Conservation (phyloP, 2,888 invertebrate genomes). For the Cerceris ruficornis region DNA sequence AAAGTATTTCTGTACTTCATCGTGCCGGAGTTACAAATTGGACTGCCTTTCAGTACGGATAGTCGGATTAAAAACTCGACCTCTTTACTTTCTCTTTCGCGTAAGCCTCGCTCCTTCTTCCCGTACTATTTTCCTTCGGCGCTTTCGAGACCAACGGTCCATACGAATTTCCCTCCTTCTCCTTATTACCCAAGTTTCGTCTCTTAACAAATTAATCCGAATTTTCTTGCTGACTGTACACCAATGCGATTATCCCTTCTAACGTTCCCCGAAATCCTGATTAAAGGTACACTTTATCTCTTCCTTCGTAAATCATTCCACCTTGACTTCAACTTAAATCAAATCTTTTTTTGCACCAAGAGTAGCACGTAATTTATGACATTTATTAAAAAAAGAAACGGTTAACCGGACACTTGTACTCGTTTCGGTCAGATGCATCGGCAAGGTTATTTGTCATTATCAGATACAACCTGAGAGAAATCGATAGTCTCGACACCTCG, state of each 20-base stretch:
- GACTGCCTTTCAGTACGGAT: conserved; percentile 60
- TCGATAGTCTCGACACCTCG: conserved; percentile 51
- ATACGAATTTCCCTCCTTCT: conserved; percentile 27
- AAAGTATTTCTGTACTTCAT: conserved; percentile 56
- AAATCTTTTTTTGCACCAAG: too few species aligned
- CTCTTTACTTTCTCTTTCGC: conserved; percentile 35
- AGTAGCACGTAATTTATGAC: not conserved
- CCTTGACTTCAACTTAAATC: too few species aligned
- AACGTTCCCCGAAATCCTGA: not conserved
- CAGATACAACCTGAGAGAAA: conserved; percentile 34
- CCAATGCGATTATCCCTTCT: not conserved
- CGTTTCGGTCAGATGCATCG: not conserved
- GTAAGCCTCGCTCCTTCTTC: conserved; percentile 10
- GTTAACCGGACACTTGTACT: not conserved
- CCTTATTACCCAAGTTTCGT: conserved; percentile 24
- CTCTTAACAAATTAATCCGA: conserved; percentile 45
- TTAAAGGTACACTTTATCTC: not conserved
- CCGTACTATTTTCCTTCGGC: conserved; percentile 14
- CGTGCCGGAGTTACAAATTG: conserved; percentile 64
- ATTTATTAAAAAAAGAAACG: not conserved
- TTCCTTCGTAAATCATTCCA: too few species aligned
- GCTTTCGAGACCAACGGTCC: conserved; percentile 19
- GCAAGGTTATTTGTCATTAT: conserved; percentile 34
- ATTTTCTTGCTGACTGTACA: conserved; percentile 17
- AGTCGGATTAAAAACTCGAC: conserved; percentile 65